These are phyloP conservation scores for Bolinopsis microptera DNA, from an alignment of 37 sponge, comb jelly and placozoan genomes.

Conservation along the genomic window DNA sequence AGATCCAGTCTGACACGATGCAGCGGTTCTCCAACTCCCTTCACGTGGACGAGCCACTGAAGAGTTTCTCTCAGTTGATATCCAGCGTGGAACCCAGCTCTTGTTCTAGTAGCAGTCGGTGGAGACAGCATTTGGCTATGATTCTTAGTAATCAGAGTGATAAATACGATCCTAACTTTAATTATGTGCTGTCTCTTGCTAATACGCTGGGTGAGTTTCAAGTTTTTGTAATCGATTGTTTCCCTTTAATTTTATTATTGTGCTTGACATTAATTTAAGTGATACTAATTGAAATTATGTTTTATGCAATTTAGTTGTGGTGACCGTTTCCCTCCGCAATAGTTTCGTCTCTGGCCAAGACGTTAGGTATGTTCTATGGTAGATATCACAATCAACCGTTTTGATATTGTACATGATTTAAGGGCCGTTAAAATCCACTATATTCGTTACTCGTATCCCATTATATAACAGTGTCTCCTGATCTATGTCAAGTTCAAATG, in stretches of 20 bases:
- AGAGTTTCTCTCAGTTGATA: constrained; percentile 4
- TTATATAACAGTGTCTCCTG: no score
- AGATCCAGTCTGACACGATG: constrained; percentile 23
- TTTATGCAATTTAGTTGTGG: no score
- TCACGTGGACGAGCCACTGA: constrained; percentile 36
- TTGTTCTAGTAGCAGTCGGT: neutral
- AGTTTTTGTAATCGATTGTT: no score
- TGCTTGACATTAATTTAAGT: no score
- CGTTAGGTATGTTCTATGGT: neutral
- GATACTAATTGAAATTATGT: no score
- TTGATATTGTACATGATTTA: no score
- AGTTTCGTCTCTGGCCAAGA: neutral
- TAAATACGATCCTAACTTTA: constrained; percentile 49
- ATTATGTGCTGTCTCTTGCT: neutral
- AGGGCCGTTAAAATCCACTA: no score
- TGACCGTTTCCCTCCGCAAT: neutral
- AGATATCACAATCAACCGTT: no score
- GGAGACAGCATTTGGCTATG: constrained; percentile 45
- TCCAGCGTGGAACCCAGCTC: neutral
- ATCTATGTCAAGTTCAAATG: no score
- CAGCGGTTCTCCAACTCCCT: constrained; percentile 40
- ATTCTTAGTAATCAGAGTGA: constrained; percentile 11
- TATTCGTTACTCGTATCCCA: no score
- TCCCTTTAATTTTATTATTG: no score
- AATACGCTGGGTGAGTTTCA: constrained; percentile 42